phyloP scores from a whole-genome alignment of 2,797 vertebrate genomes.

The Premnoplex brunnescens region DNA sequence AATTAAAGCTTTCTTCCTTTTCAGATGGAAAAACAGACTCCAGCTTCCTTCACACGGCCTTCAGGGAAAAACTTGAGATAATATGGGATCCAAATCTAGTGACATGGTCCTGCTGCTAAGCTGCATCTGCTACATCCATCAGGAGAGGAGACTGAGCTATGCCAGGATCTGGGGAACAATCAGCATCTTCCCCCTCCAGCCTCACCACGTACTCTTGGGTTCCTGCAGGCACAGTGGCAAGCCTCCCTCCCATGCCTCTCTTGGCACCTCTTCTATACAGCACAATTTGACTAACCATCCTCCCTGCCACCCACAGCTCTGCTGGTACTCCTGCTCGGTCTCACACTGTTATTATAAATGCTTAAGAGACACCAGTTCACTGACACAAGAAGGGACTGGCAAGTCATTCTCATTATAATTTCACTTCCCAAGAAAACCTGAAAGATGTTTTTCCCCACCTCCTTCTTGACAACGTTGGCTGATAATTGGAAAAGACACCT shows the following conservation, averaged over 20 bases:
- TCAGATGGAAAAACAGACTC: background rate
- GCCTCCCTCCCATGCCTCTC: rapidly evolving
- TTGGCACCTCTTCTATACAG: background rate
- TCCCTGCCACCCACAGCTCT: background rate
- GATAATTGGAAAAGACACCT: background rate
- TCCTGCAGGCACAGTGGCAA: background rate
- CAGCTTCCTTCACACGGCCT: background rate
- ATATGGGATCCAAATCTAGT: background rate
- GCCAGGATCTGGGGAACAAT: background rate
- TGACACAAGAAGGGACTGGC: background rate
- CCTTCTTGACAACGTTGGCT: background rate
- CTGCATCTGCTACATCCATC: background rate
- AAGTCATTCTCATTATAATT: background rate
- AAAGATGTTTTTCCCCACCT: background rate
- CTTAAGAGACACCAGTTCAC: background rate
- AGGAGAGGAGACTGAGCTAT: background rate
- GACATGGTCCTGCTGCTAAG: background rate
- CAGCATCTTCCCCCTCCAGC: background rate
- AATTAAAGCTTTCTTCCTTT: background rate
- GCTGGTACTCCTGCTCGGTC: background rate
- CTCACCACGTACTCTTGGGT: background rate
- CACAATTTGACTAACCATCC: background rate
- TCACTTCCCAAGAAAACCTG: background rate
- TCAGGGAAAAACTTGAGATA: background rate
- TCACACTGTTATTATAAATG: background rate